Evolutionary conservation across 1,140 invertebrate species (phyloP).

Genomic region (Cepaea nemoralis): DNA sequence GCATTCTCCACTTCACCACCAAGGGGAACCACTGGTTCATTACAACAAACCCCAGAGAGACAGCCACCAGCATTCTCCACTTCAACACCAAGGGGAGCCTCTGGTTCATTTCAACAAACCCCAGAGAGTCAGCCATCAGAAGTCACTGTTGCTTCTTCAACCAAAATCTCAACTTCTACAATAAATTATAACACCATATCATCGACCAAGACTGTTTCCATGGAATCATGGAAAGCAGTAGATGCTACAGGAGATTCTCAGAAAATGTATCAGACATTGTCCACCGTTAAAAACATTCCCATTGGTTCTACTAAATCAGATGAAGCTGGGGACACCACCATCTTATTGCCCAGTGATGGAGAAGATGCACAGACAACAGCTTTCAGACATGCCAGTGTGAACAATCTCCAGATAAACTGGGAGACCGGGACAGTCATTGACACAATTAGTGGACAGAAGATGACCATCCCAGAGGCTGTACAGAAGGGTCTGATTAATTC

Average conservation of each 20-base stretch:
- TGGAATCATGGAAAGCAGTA: background rate
- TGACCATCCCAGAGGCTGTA: constrained; percentile 88
- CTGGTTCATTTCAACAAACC: background rate
- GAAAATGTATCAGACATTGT: background rate
- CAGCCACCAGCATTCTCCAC: too few species aligned
- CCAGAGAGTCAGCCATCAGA: background rate
- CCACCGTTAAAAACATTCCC: background rate
- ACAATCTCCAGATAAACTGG: constrained; percentile 64
- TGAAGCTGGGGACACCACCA: background rate
- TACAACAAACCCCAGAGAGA: too few species aligned
- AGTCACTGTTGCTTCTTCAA: background rate
- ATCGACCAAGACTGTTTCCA: background rate
- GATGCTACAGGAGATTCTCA: background rate
- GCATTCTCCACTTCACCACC: too few species aligned
- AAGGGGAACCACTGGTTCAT: too few species aligned
- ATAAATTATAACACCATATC: background rate
- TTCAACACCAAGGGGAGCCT: background rate
- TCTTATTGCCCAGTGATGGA: constrained; percentile 58
- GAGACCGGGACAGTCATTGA: constrained; percentile 78
- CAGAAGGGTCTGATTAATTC: constrained; percentile 86
- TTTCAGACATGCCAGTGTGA: constrained; percentile 25
- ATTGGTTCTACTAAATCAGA: background rate
- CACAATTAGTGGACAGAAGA: constrained; percentile 77
- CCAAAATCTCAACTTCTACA: background rate
- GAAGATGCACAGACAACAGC: background rate